A percentile compares a stretch with the other conserved stretches of the same genome.
Evolutionary conservation across 35 echinoderm and acorn worm species (phyloP).

Genomic region (Hemicentrotus pulcherrimus): DNA sequence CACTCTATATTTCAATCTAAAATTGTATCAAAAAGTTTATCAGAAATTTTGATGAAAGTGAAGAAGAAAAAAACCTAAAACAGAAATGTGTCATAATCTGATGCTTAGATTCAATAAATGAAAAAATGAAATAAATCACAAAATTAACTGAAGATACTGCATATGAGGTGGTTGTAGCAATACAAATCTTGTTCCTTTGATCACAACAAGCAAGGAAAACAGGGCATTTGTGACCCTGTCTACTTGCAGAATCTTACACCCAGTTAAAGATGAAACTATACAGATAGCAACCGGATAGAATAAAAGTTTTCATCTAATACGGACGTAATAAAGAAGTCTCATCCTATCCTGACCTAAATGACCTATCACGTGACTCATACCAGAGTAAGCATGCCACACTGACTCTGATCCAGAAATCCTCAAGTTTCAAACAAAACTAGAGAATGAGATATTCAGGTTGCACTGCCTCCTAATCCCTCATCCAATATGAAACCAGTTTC

Average conservation of each 20-base stretch:
- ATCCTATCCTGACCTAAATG: background rate
- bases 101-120: no score
- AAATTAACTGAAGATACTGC: no score
- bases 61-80: no score
- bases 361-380: background rate
- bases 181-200: no score
- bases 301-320: background rate
- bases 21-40: no score
- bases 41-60: no score
- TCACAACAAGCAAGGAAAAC: no score
- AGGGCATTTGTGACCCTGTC: background rate
- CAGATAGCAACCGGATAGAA: no score
- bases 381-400: background rate
- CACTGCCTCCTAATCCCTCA: background rate
- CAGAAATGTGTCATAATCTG: no score
- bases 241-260: background rate
- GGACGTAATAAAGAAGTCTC: background rate
- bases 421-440: constrained; percentile 13
- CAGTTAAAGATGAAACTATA: background rate
- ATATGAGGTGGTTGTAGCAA: no score
- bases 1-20: no score
- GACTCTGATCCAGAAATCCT: background rate
- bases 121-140: no score
- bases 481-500: background rate
- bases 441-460: background rate